These are phyloP conservation scores for Idaea dimidiata DNA, from an alignment of 2,888 invertebrate species.

Conservation along the genomic window DNA sequence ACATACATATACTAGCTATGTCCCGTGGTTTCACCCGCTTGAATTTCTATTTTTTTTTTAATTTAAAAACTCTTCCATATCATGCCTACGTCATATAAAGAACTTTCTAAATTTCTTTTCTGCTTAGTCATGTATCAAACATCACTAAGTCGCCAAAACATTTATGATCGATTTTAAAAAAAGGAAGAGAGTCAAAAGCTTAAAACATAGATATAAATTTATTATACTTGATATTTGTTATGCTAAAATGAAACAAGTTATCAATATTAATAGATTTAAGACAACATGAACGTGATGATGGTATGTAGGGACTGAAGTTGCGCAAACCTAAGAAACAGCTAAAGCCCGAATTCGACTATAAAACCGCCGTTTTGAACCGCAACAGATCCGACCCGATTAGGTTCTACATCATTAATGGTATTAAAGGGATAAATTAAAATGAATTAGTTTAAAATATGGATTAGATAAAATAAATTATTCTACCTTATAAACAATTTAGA, in stretches of 20 bases:
- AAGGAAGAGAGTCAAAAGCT: too few relatives aligned
- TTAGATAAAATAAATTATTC: slow-evolving; percentile 14
- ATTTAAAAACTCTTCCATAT: too few relatives aligned
- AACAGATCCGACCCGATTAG: slow-evolving; percentile 20
- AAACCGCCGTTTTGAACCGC: slow-evolving; percentile 38
- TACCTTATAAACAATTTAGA: background rate
- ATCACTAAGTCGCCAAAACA: too few relatives aligned
- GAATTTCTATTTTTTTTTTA: too few relatives aligned
- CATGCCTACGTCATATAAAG: too few relatives aligned
- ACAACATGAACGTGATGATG: background rate
- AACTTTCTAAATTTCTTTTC: too few relatives aligned
- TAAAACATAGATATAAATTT: too few relatives aligned
- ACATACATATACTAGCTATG: too few relatives aligned
- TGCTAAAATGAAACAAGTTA: background rate
- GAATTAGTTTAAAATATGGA: slow-evolving; percentile 27
- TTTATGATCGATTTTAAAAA: too few relatives aligned
- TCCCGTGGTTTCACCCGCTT: too few relatives aligned
- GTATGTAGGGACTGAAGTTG: slow-evolving; percentile 21
- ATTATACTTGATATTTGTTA: too few relatives aligned
- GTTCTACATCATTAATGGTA: slow-evolving; percentile 31
- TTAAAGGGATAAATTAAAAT: slow-evolving; percentile 31
- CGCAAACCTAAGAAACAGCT: slow-evolving; percentile 30
- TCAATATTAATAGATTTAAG: background rate
- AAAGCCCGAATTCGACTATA: slow-evolving; percentile 37
- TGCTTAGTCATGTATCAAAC: too few relatives aligned